Evolutionary conservation across 2,888 invertebrate species (phyloP).

Genomic region (Girardia tigrina): DNA sequence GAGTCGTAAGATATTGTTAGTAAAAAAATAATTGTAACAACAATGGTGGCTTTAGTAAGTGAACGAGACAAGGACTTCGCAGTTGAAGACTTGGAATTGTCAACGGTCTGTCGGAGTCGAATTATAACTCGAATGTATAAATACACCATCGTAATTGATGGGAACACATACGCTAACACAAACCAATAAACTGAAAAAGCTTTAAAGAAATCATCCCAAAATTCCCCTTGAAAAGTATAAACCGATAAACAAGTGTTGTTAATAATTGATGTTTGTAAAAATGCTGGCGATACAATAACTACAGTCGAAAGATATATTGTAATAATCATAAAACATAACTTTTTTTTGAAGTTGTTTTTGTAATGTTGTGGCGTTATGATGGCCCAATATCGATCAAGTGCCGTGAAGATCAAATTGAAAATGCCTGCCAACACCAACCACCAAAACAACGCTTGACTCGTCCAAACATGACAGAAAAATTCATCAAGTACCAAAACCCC

Average conservation of each 20-base stretch:
- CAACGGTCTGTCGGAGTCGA: neutral
- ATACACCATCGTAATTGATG: neutral
- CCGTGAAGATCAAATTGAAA: neutral
- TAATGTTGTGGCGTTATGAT: slow-evolving; percentile 10
- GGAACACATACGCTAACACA: neutral
- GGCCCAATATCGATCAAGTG: neutral
- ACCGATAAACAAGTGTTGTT: neutral
- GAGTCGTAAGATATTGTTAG: neutral
- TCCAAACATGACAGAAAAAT: neutral
- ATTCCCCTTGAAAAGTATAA: neutral
- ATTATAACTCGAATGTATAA: neutral
- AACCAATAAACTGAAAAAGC: neutral
- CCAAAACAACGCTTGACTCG: neutral
- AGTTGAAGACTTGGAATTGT: neutral
- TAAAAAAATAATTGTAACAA: neutral
- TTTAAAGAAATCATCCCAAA: neutral
- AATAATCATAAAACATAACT: neutral
- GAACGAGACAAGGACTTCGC: neutral
- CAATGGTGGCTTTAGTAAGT: neutral
- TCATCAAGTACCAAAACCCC: neutral
- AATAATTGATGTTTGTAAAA: neutral
- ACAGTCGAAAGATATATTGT: neutral
- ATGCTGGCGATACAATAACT: neutral
- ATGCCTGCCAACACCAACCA: neutral
- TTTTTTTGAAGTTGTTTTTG: neutral